Conservation (phyloP, 2,888 invertebrate species). For the Trichogramma evanescens region DNA sequence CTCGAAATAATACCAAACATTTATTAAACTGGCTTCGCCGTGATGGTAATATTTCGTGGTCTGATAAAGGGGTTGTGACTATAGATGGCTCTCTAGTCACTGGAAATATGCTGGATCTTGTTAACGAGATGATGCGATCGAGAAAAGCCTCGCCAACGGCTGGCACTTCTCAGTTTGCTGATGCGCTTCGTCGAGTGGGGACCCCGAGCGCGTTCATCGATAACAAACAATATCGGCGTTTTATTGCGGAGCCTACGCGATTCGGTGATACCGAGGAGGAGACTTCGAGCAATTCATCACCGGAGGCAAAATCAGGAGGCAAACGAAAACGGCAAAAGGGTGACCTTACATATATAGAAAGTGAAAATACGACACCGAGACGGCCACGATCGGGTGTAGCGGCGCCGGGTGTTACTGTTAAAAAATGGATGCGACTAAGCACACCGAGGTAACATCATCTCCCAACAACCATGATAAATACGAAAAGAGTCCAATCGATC, state of each 20-base stretch:
- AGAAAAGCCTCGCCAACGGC: background rate
- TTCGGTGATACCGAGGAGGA: background rate
- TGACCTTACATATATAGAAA: background rate
- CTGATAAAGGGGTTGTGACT: slow-evolving; percentile 6
- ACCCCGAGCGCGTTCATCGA: slow-evolving; percentile 1
- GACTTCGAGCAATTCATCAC: slow-evolving; percentile 1
- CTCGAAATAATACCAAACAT: background rate
- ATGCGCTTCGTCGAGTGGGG: background rate
- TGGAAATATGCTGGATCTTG: slow-evolving; percentile 10
- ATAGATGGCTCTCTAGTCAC: background rate
- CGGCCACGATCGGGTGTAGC: too few relatives aligned
- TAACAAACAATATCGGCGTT: background rate
- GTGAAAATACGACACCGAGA: slow-evolving; percentile 1
- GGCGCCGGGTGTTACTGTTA: too few relatives aligned
- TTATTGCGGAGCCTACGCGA: background rate
- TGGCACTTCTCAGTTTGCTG: slow-evolving; percentile 5
- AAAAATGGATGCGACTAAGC: too few relatives aligned
- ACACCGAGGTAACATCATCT: too few relatives aligned
- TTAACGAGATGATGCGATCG: slow-evolving; percentile 12
- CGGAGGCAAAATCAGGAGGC: background rate
- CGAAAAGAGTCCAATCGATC: too few relatives aligned
- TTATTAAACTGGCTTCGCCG: background rate
- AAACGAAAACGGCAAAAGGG: background rate
- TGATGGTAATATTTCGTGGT: slow-evolving; percentile 7
- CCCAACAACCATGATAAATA: too few relatives aligned